These are phyloP conservation scores for Trachelus troglodyta DNA, from an alignment of 2,888 invertebrate genomes.

Conservation along the genomic window DNA sequence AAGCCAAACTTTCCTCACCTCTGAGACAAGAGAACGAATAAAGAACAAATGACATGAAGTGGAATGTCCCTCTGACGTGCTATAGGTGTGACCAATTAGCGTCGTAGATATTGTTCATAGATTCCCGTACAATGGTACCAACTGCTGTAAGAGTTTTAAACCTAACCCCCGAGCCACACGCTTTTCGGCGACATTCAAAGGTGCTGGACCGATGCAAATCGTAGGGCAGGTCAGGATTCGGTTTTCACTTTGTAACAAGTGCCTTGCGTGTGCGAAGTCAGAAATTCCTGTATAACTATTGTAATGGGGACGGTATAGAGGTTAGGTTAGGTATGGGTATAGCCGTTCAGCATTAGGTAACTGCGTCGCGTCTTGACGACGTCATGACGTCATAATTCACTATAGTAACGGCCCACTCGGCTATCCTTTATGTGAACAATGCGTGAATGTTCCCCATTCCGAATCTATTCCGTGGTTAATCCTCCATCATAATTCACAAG, in stretches of 20 bases:
- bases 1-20: background rate
- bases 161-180: slow-evolving; percentile 28
- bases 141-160: background rate
- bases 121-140: background rate
- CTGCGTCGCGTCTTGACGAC: background rate
- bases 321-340: background rate
- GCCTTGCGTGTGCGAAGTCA: background rate
- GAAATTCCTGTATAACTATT: background rate
- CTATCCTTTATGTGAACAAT: background rate
- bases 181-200: slow-evolving; percentile 48
- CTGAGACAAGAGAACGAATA: background rate
- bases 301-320: background rate
- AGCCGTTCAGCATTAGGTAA: background rate
- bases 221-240: slow-evolving; percentile 42
- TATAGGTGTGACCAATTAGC: background rate
- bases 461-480: background rate
- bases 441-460: background rate
- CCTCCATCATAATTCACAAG: slow-evolving; percentile 41
- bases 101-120: background rate
- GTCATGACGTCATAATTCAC: background rate
- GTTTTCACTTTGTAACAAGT: background rate
- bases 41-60: background rate
- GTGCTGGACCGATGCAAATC: slow-evolving; percentile 55
- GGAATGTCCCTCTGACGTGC: background rate
- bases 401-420: background rate